Conservation (phyloP, 2,888 invertebrate genomes). For the Yponomeuta malinellus region DNA sequence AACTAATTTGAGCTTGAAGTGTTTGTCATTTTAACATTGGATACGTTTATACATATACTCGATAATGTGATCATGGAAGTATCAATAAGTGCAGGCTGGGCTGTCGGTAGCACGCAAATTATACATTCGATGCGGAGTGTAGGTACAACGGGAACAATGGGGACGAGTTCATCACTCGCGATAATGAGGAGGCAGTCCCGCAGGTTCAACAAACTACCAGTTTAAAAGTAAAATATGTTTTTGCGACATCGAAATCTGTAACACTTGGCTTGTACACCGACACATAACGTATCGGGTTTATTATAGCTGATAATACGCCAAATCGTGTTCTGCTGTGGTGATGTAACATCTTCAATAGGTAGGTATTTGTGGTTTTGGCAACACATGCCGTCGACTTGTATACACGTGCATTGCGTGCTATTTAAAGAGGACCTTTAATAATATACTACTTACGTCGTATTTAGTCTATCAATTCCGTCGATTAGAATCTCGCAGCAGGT, state of each 20-base stretch:
- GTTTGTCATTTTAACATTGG: too few relatives aligned
- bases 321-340: slow-evolving; percentile 22
- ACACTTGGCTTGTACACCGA: slow-evolving; percentile 32
- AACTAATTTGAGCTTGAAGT: too few relatives aligned
- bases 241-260: slow-evolving; percentile 48
- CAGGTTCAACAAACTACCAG: slow-evolving; percentile 69
- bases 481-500: slow-evolving; percentile 2
- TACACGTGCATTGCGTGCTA: neutral
- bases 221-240: slow-evolving; percentile 55
- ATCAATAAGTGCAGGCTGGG: slow-evolving; percentile 1
- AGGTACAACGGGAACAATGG: slow-evolving; percentile 51
- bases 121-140: slow-evolving; percentile 16
- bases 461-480: neutral
- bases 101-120: slow-evolving; percentile 15
- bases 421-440: slow-evolving; percentile 1
- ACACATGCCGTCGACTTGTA: neutral
- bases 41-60: neutral
- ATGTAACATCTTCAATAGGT: slow-evolving; percentile 2
- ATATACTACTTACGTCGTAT: neutral
- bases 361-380: neutral
- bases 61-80: neutral
- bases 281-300: slow-evolving; percentile 17
- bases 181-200: slow-evolving; percentile 63
- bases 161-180: slow-evolving; percentile 66
- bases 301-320: slow-evolving; percentile 40